Evolutionary conservation across 2,797 vertebrate species (phyloP).

Genomic region (Apogon talboti): DNA sequence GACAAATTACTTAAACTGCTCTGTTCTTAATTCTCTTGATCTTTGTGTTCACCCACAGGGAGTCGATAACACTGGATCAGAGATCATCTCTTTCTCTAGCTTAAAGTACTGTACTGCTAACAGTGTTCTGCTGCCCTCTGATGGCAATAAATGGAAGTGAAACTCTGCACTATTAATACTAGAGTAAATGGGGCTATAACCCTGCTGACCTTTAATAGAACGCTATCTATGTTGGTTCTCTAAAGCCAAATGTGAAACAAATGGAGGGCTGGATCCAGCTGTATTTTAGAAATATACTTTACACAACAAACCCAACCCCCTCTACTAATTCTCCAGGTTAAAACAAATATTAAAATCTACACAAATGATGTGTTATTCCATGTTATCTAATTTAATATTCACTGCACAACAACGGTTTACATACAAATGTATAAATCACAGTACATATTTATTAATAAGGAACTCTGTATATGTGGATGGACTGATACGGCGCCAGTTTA

Average conservation of each 20-base stretch:
- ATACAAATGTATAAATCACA: neutral
- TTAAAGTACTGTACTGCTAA: neutral
- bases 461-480: constrained; percentile 28
- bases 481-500: constrained; percentile 22
- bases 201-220: neutral
- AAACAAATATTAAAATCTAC: neutral
- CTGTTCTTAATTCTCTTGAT: neutral
- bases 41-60: neutral
- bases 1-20: neutral
- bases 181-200: neutral
- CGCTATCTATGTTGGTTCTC: neutral
- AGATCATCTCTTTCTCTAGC: neutral
- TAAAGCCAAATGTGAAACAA: neutral
- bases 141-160: constrained; percentile 35
- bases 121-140: constrained; percentile 62
- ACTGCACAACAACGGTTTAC: constrained; percentile 16
- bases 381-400: constrained; percentile 1
- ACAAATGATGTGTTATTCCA: neutral
- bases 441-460: constrained; percentile 5
- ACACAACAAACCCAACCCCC: neutral
- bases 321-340: neutral
- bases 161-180: neutral
- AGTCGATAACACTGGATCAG: neutral
- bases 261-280: neutral
- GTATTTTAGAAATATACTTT: neutral